Percentiles rank a stretch among this genome's conserved stretches.
Conservation (phyloP, 2,888 invertebrate species). For the Caenorhabditis virilis region DNA sequence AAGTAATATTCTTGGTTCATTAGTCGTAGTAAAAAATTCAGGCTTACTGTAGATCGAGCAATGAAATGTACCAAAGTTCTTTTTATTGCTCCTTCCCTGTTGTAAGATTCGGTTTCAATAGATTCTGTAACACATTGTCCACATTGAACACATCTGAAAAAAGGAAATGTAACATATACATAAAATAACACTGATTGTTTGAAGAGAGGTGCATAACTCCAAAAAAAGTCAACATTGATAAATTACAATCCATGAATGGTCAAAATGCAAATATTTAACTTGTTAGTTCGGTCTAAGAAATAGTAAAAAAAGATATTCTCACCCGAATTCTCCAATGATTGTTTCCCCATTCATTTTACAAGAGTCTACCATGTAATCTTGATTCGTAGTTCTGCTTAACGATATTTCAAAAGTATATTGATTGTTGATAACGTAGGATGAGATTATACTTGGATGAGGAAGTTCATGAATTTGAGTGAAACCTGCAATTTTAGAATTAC, state of each 20-base stretch:
- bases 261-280: no score
- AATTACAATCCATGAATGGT: no score
- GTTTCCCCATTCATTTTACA: conserved; percentile 48
- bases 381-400: conserved; percentile 43
- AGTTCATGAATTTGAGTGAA: conserved; percentile 15
- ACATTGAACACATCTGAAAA: conserved; percentile 43
- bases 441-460: conserved; percentile 1
- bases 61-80: conserved; percentile 55
- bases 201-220: background rate
- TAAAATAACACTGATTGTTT: background rate
- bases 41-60: conserved; percentile 30
- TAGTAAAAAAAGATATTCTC: conserved; percentile 10
- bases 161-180: background rate
- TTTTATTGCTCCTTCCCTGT: conserved; percentile 54
- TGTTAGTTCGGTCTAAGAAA: background rate
- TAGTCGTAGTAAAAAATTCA: no score
- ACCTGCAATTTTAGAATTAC: conserved; percentile 20
- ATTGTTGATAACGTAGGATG: conserved; percentile 27
- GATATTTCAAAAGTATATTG: conserved; percentile 58
- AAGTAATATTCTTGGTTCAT: conserved; percentile 9
- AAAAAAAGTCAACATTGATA: no score
- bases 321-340: conserved; percentile 57
- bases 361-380: conserved; percentile 54
- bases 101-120: conserved; percentile 46
- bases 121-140: conserved; percentile 27